Evolutionary conservation across 2,113 vertebrate genomes (phyloP), one percentile per base, ranked within the genome.

Genomic region (Perca schrenkii): DNA sequence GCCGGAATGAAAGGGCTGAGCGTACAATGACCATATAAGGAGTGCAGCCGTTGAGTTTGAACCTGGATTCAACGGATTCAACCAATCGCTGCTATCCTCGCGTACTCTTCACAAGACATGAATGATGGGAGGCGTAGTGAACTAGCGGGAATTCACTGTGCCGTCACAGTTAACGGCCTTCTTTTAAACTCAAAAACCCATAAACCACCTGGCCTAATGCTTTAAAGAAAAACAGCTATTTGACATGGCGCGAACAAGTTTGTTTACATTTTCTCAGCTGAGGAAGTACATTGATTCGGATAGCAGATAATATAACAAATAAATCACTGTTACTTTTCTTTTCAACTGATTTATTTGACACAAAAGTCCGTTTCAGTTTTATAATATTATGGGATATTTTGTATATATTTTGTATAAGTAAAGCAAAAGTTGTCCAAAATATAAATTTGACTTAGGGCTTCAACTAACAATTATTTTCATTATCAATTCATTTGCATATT

Each of bases 21-120:
- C 81, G 53, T 73, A 77, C 62, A 56, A 87, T 90, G 84, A 71
- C 95, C 96, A 94, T 91, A 95, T 95, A 94, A 91, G 96, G 96
- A 91, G 79, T 47, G 77, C 68, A 84, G 86, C 81, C 81, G 82
- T 88, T 79, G 62, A 15, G 84, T 95, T 96, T 94, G 87, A 95
- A 95, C 74, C 43, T 1, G 10, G 8, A 4, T 52, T n/a, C 80
- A 68, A 61, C 95, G 10, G 8, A 4, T 52, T n/a, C 80, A 68
- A 61, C 95, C 95, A 95, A 96, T 96, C 82, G 43, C 34, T 2
- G 84, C 49, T 0, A 0, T 16, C 22, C 50, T 60, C 34, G 6
- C 60, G 36, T 56, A 15, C 54, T n/a, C 68, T 22, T 78, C 81
- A 17, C 70, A 3, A 69, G 68, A 61, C 28, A 14, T 82, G 94